Percentiles rank a stretch among this genome's conserved stretches.
These are phyloP conservation scores for Portevinia maculata DNA, from an alignment of 2,888 invertebrate genomes.

Conservation along the genomic window DNA sequence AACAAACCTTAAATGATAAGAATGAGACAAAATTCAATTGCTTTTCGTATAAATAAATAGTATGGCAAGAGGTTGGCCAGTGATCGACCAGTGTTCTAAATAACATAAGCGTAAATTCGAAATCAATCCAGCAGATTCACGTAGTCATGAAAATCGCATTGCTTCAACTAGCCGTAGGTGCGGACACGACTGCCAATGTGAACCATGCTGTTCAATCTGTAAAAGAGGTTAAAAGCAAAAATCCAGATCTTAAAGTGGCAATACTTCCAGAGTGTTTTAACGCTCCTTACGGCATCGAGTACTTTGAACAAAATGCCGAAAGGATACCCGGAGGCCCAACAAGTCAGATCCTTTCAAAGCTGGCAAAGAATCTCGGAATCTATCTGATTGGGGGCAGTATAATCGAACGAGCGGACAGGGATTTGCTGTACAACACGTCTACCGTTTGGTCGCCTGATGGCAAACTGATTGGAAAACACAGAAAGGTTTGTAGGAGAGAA, in stretches of 20 bases:
- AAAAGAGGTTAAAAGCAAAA: constrained; percentile 76
- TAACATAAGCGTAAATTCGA: neutral
- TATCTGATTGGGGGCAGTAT: constrained; percentile 95
- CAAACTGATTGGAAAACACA: constrained; percentile 89
- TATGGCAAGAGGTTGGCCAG: neutral
- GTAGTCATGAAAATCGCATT: constrained; percentile 78
- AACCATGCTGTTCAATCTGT: constrained; percentile 77
- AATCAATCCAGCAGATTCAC: neutral
- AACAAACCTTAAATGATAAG: no score
- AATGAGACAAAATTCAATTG: no score
- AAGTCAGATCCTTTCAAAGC: constrained; percentile 86
- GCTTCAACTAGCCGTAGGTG: constrained; percentile 78
- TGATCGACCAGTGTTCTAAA: neutral
- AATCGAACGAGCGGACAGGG: constrained; percentile 88
- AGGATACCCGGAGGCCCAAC: constrained; percentile 92
- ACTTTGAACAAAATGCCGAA: constrained; percentile 94
- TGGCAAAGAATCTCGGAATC: constrained; percentile 90
- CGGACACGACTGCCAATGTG: constrained; percentile 77
- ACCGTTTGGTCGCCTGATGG: constrained; percentile 93
- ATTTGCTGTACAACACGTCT: constrained; percentile 92
- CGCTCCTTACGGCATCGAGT: constrained; percentile 93
- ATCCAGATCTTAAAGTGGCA: constrained; percentile 83
- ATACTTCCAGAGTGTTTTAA: constrained; percentile 96
- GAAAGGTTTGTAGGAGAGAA: constrained; percentile 88
- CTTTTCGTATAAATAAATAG: no score